phyloP scores from a whole-genome alignment of 2,797 vertebrate species.

The Oreochromis grahami region DNA sequence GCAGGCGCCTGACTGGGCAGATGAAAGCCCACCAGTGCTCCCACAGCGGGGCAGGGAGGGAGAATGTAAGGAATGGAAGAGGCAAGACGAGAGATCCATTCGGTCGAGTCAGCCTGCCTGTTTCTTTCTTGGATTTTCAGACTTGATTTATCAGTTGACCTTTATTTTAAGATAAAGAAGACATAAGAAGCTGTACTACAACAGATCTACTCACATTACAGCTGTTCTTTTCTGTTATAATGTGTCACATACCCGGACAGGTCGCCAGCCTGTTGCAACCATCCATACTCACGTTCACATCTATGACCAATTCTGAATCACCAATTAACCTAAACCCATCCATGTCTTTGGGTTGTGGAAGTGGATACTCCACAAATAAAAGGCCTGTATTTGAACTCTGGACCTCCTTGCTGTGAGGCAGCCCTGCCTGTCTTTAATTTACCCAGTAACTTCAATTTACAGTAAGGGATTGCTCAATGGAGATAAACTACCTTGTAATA shows the following conservation, averaged over 20 bases:
- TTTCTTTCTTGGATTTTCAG: not conserved
- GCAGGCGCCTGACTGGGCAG: constrained; percentile 65
- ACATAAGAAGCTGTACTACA: not conserved
- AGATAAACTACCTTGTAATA: not conserved
- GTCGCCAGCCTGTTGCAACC: not conserved
- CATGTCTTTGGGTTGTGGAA: not conserved
- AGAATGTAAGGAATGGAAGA: constrained; percentile 75
- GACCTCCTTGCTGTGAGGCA: not conserved
- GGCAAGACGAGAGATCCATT: constrained; percentile 57
- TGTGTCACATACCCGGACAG: not conserved
- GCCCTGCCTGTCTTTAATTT: not conserved
- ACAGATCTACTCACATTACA: not conserved
- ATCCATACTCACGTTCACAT: not conserved
- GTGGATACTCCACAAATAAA: not conserved
- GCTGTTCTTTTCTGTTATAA: not conserved
- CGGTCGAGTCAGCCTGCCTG: constrained; percentile 14
- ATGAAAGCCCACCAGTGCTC: constrained; percentile 67
- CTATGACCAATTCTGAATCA: not conserved
- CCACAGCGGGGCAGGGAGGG: constrained; percentile 62
- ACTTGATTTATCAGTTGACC: not conserved
- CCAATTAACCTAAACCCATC: not conserved
- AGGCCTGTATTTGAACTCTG: not conserved
- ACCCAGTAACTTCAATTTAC: not conserved
- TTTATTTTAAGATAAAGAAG: not conserved
- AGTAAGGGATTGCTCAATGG: not conserved